These are phyloP conservation scores for Lepisosteus oculatus DNA, from an alignment of 2,113 vertebrate genomes.

Conservation along the genomic window DNA sequence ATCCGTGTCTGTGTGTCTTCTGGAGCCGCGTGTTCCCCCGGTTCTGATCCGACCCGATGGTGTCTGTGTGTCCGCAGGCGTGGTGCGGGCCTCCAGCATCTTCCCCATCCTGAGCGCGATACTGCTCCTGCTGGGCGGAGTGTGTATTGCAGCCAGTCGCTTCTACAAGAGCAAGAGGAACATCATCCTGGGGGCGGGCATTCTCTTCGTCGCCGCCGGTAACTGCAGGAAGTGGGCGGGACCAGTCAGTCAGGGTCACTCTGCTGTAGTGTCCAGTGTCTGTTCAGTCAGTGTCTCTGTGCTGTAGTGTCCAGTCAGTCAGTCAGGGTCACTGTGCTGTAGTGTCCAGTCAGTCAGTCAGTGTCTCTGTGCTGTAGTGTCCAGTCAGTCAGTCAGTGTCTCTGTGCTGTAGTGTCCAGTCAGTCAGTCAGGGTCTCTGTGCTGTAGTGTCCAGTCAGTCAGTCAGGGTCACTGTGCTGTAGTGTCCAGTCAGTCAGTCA, in stretches of 20 bases:
- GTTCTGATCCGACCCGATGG: conserved; percentile 20
- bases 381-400: too few relatives aligned
- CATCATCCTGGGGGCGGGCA: conserved; percentile 89
- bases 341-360: too few relatives aligned
- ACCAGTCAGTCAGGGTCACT: too few relatives aligned
- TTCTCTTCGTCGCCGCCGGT: conserved; percentile 93
- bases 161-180: conserved; percentile 89
- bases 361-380: too few relatives aligned
- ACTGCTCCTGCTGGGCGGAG: conserved; percentile 85
- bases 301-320: too few relatives aligned
- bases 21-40: conserved; percentile 40
- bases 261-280: background rate
- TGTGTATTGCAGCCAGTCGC: conserved; percentile 88
- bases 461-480: background rate
- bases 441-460: too few relatives aligned
- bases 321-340: too few relatives aligned
- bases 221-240: conserved; percentile 30
- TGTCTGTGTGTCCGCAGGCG: conserved; percentile 58
- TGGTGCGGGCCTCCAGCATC: conserved; percentile 91
- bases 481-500: too few relatives aligned
- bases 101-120: conserved; percentile 94
- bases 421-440: too few relatives aligned
- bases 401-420: too few relatives aligned
- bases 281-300: background rate
- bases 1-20: conserved; percentile 26